Evolutionary conservation across 2,113 vertebrate species (phyloP).

Genomic region (Hippocampus abdominalis): DNA sequence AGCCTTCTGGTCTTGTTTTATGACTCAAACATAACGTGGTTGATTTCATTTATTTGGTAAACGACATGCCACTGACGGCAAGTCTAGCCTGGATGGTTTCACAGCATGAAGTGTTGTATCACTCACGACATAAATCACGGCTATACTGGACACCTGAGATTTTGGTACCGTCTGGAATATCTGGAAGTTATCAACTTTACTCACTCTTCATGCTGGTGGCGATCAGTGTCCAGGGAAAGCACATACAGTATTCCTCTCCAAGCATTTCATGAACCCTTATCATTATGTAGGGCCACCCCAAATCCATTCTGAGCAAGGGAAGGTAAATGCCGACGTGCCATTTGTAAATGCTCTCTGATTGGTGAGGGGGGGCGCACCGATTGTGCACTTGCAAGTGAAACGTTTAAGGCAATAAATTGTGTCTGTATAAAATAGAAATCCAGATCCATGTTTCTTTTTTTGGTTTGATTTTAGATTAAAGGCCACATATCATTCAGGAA

Average conservation of each 20-base stretch:
- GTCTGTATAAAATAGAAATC: neutral
- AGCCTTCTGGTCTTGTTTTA: constrained; percentile 32
- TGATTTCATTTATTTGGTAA: constrained; percentile 33
- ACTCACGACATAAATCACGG: neutral
- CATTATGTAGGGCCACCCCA: constrained; percentile 17
- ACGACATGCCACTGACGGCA: constrained; percentile 4
- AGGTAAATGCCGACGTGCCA: neutral
- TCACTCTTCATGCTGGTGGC: neutral
- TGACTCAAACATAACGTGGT: constrained; percentile 38
- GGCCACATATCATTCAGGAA: neutral
- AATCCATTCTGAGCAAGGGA: constrained; percentile 2
- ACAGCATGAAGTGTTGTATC: constrained; percentile 2
- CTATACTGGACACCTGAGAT: neutral
- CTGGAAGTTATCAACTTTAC: constrained; percentile 51
- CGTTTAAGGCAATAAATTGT: neutral
- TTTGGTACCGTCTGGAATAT: constrained; percentile 18
- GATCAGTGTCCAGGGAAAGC: constrained; percentile 3
- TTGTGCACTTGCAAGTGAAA: neutral
- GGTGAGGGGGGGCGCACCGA: neutral
- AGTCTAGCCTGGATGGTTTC: neutral
- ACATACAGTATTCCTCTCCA: constrained; percentile 1
- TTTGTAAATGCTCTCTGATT: neutral
- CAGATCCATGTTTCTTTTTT: neutral
- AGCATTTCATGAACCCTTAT: constrained; percentile 33
- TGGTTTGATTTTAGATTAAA: neutral